Percentiles rank a stretch among this genome's conserved stretches.
Conservation (phyloP, 2,888 invertebrate genomes). For the Drosophila limbata region DNA sequence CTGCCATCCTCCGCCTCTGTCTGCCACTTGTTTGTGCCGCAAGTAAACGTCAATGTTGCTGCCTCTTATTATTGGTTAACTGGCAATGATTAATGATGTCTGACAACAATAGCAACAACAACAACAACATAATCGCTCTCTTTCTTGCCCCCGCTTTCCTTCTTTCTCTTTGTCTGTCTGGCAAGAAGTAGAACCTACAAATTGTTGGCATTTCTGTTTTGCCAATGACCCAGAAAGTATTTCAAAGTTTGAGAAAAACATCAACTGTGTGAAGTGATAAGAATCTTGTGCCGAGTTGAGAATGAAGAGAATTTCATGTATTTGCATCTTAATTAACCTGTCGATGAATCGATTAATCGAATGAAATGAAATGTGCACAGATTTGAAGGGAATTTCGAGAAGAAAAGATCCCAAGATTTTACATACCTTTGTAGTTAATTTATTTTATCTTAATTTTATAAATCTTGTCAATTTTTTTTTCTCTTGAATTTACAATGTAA, state of each 20-base stretch:
- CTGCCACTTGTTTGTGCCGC: neutral
- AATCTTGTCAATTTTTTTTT: neutral
- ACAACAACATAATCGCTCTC: constrained; percentile 2
- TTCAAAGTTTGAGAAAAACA: constrained; percentile 8
- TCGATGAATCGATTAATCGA: constrained; percentile 27
- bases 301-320: neutral
- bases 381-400: neutral
- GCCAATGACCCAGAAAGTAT: constrained; percentile 73
- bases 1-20: constrained; percentile 55
- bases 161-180: constrained; percentile 5
- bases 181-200: constrained; percentile 28
- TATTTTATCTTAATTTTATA: neutral
- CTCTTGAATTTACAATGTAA: constrained; percentile 18
- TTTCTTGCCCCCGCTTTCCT: constrained; percentile 1
- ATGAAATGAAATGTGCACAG: neutral
- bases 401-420: neutral
- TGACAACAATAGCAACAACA: constrained; percentile 32
- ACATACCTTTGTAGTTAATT: neutral
- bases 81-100: constrained; percentile 73
- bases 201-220: constrained; percentile 61
- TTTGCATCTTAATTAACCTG: constrained; percentile 13
- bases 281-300: constrained; percentile 32
- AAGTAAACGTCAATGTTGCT: constrained; percentile 40
- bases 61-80: constrained; percentile 69
- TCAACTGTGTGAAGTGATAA: constrained; percentile 36